Percentiles rank a stretch among this genome's conserved stretches.
Evolutionary conservation across 1,140 invertebrate species (phyloP).

Genomic region (Brachionus calyciflorus): DNA sequence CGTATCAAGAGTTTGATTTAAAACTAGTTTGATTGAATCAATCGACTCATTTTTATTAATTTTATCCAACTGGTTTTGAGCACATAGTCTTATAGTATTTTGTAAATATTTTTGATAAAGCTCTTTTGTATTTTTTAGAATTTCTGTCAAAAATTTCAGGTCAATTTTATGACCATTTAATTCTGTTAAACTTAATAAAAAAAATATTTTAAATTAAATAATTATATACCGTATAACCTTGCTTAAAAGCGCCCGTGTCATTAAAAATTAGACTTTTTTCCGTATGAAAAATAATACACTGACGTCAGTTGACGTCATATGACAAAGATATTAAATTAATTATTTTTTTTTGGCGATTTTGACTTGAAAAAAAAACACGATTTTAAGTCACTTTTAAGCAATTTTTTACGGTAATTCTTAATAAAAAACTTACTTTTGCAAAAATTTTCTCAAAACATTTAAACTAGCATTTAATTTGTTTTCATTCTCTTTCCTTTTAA

Average conservation of each 20-base stretch:
- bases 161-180: conserved; percentile 2
- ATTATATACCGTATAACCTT: not conserved
- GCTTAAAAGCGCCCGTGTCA: too few relatives aligned
- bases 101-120: conserved; percentile 1
- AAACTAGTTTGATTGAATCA: not conserved
- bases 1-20: conserved; percentile 20
- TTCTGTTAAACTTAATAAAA: not conserved
- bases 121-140: not conserved
- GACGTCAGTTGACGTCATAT: too few relatives aligned
- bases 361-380: too few relatives aligned
- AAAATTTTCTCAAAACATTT: not conserved
- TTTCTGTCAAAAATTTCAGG: not conserved
- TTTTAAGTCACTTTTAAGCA: too few relatives aligned
- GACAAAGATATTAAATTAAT: too few relatives aligned
- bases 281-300: too few relatives aligned
- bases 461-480: not conserved
- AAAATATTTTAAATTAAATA: not conserved
- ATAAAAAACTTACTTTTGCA: conserved; percentile 22
- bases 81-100: not conserved
- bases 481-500: not conserved
- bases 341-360: too few relatives aligned
- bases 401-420: too few relatives aligned
- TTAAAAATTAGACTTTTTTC: too few relatives aligned
- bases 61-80: not conserved
- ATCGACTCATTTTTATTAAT: not conserved